phyloP scores from a whole-genome alignment of 2,888 invertebrate species.

The Hypolimnas misippus region DNA sequence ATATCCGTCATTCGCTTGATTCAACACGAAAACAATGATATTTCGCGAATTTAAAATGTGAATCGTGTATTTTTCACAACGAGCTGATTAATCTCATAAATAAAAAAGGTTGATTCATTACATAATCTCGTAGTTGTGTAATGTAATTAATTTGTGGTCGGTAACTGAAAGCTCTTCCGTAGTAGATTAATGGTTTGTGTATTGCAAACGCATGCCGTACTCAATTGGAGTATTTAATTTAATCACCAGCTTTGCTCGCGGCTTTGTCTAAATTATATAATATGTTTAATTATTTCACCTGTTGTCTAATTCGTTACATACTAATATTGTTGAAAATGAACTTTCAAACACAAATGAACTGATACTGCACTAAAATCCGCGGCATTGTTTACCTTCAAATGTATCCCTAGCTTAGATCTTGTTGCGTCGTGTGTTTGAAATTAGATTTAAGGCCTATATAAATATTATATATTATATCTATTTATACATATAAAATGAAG shows the following conservation, averaged over 20 bases:
- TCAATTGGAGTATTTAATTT: slow-evolving; percentile 49
- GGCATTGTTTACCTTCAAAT: neutral
- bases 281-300: slow-evolving; percentile 34
- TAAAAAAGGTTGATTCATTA: slow-evolving; percentile 38
- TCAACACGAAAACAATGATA: neutral
- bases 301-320: slow-evolving; percentile 26
- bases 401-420: neutral
- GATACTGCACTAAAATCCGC: neutral
- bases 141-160: slow-evolving; percentile 73
- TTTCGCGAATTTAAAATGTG: neutral
- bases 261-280: slow-evolving; percentile 45
- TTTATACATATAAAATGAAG: too few relatives aligned
- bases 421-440: too few relatives aligned
- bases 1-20: neutral
- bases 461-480: too few relatives aligned
- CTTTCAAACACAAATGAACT: neutral
- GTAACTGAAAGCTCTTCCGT: slow-evolving; percentile 65
- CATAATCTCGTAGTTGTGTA: slow-evolving; percentile 53
- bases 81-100: slow-evolving; percentile 15
- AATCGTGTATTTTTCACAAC: neutral
- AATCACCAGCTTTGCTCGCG: slow-evolving; percentile 47
- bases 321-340: slow-evolving; percentile 13
- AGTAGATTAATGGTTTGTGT: slow-evolving; percentile 70
- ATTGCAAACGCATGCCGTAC: slow-evolving; percentile 56
- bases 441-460: too few relatives aligned